A percentile compares a stretch with the other conserved stretches of the same genome.
These are phyloP conservation scores for Balearica regulorum DNA, from an alignment of 2,797 vertebrate genomes.

Conservation along the genomic window DNA sequence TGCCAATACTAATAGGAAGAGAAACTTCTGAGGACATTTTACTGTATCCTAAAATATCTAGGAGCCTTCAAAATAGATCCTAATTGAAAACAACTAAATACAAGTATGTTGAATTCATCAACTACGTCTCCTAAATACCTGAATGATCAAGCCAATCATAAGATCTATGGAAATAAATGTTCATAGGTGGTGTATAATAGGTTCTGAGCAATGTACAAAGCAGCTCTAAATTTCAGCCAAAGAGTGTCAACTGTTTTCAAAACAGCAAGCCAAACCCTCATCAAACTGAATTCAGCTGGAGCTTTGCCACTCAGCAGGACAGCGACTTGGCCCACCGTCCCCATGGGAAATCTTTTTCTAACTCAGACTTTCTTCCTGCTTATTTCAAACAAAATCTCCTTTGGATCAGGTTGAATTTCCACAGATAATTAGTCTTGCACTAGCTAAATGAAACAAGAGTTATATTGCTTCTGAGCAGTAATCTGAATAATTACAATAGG, in stretches of 20 bases:
- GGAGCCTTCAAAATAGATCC: conserved; percentile 5
- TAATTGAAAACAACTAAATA: conserved; percentile 24
- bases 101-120: conserved; percentile 47
- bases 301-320: conserved; percentile 46
- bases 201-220: conserved; percentile 25
- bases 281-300: conserved; percentile 56
- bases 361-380: conserved; percentile 53
- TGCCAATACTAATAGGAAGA: conserved; percentile 41
- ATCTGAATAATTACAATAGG: conserved; percentile 26
- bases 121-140: background rate
- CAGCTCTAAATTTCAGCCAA: conserved; percentile 38
- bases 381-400: conserved; percentile 34
- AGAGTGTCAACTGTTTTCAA: conserved; percentile 42
- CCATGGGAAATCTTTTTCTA: conserved; percentile 55
- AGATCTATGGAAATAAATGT: conserved; percentile 7
- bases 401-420: conserved; percentile 57
- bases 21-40: conserved; percentile 34
- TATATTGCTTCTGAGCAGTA: conserved; percentile 22
- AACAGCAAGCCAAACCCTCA: conserved; percentile 47
- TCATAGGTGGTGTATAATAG: conserved; percentile 38
- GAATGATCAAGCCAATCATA: conserved; percentile 12
- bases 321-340: conserved; percentile 18
- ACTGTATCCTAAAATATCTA: conserved; percentile 27
- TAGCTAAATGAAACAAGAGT: conserved; percentile 44
- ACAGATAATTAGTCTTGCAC: conserved; percentile 62